Base-by-base conservation (phyloP, 2,888 invertebrate genomes). In the Atrina japonica region DNA sequence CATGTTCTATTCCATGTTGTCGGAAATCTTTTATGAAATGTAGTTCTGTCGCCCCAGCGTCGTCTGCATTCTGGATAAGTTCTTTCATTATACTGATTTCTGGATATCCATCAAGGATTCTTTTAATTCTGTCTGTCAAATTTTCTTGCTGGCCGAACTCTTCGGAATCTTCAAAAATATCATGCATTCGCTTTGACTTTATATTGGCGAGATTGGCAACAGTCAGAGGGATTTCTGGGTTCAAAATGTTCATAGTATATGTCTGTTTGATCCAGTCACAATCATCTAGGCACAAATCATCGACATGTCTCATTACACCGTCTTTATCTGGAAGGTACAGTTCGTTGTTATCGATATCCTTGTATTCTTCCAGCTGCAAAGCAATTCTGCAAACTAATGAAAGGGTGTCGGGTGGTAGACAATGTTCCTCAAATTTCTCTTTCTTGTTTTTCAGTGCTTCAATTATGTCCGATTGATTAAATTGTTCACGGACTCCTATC, bases 31-130 rank as follows among this genome's bases (percentile, higher is more conserved):
- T 78, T 45, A 88, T 78, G 69, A 88, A 85, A 30, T 79, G 77
- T 11, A 87, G 69, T 59, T 84, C 83, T 3, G 84, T 83, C 1
- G 87, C 85, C 2, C 81, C 81, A n/a, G n/a, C n/a, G n/a, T n/a
- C n/a, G n/a, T n/a, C n/a, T n/a, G n/a, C n/a, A n/a, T n/a, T n/a
- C n/a, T 87, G 88, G 0, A 88, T 66, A 9, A 88, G 73, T 71
- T 88, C 88, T 72, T 87, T 86, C 18, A 86, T 70, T 27, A 88
- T 74, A 40, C 83, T 80, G 23, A 78, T 73, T 50, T 86, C 86
- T 0, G 87, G 85, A 73, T 88, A 88, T n/a, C 83, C 78, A 0
- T 77, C 66, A 7, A 88, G 69, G 25, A 88, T 83, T 3, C 85
- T 56, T 55, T 81, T 81, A 9, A 88, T 74, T 27, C 86, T 70